These are phyloP conservation scores for Pristionchus entomophagus DNA, from an alignment of 2,888 invertebrate genomes.

Conservation along the genomic window DNA sequence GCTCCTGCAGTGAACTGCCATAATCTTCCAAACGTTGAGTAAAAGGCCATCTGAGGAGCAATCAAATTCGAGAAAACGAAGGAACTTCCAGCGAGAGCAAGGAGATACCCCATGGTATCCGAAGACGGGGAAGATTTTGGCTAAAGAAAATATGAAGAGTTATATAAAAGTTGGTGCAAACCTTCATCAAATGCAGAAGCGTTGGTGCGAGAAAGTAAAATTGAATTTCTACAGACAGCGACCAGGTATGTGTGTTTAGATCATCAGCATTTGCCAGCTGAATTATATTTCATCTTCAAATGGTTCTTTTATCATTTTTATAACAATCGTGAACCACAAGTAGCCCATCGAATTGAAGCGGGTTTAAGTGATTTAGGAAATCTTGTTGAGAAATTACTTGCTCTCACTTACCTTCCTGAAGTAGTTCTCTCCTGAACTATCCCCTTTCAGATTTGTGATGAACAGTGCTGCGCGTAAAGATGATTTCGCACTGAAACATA, in stretches of 20 bases:
- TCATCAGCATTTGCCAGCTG: slow-evolving; percentile 57
- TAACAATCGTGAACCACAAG: too few relatives aligned
- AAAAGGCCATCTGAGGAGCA: background rate
- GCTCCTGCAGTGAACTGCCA: slow-evolving; percentile 8
- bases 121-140: background rate
- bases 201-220: slow-evolving; percentile 59
- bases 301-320: too few relatives aligned
- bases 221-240: slow-evolving; percentile 62
- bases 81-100: background rate
- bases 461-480: background rate
- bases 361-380: too few relatives aligned
- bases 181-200: slow-evolving; percentile 50
- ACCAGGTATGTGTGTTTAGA: slow-evolving; percentile 64
- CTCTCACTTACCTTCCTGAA: too few relatives aligned
- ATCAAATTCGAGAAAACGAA: background rate
- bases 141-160: background rate
- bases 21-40: background rate
- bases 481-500: background rate
- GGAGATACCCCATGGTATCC: background rate
- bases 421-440: background rate
- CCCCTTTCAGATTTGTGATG: background rate
- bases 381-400: too few relatives aligned
- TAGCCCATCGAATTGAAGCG: too few relatives aligned
- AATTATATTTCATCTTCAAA: too few relatives aligned
- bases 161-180: background rate